These are phyloP conservation scores for Dioctria rufipes DNA, from an alignment of 2,888 invertebrate genomes.

Conservation along the genomic window DNA sequence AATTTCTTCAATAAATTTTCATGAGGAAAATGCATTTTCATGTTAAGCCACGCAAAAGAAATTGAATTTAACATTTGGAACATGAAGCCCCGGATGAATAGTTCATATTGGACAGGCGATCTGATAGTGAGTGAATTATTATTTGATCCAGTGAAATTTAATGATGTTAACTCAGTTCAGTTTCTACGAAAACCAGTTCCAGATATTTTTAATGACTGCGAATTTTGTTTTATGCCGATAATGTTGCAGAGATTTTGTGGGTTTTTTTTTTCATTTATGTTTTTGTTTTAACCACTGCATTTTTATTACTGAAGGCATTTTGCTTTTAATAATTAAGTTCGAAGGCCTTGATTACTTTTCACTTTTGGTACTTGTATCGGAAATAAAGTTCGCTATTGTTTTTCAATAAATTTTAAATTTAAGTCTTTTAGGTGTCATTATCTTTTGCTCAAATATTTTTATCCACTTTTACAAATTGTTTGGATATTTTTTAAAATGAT, in stretches of 20 bases:
- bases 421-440: no score
- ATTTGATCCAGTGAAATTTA: conserved; percentile 40
- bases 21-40: conserved; percentile 50
- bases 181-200: conserved; percentile 11
- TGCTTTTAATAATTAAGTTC: neutral
- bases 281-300: neutral
- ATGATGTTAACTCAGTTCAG: conserved; percentile 36
- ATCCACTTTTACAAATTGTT: no score
- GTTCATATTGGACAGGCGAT: conserved; percentile 51
- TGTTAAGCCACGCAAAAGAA: conserved; percentile 52
- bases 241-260: conserved; percentile 7
- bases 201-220: conserved; percentile 48
- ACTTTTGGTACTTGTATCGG: neutral
- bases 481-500: no score
- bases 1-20: conserved; percentile 39
- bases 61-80: conserved; percentile 52
- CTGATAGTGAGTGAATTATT: conserved; percentile 50
- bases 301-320: neutral
- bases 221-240: conserved; percentile 29
- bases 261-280: neutral
- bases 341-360: neutral
- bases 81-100: conserved; percentile 44
- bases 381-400: neutral
- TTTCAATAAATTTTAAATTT: no score
- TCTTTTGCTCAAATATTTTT: no score